Conservation (phyloP, 2,888 invertebrate species). For the Eilema caniola region DNA sequence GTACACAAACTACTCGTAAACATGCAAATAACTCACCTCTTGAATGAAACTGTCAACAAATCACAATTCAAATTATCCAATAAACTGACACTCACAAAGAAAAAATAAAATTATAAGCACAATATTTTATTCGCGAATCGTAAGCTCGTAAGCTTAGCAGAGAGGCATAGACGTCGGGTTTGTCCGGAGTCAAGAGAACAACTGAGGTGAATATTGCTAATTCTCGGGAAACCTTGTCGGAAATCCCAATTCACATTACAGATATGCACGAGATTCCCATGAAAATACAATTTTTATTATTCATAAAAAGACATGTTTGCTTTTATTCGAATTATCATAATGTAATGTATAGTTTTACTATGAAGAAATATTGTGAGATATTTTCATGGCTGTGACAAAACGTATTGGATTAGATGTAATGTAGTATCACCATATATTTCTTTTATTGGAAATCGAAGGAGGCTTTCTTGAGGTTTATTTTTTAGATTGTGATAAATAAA, state of each 20-base stretch:
- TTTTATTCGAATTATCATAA: not conserved
- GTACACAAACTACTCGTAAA: not conserved
- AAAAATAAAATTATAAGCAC: not conserved
- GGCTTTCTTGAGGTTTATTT: not conserved
- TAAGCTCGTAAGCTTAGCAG: conserved; percentile 18
- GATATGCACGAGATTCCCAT: not conserved
- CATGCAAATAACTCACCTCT: conserved; percentile 12
- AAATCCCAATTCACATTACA: conserved; percentile 2
- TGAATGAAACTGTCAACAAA: conserved; percentile 27
- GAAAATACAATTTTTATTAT: conserved; percentile 2
- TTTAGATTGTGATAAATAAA: not conserved
- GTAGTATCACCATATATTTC: not conserved
- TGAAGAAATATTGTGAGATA: not conserved
- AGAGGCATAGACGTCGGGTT: conserved; percentile 18
- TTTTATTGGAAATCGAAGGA: conserved; percentile 6
- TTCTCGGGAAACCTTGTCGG: not conserved
- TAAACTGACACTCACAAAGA: conserved; percentile 8
- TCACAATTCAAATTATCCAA: conserved; percentile 22
- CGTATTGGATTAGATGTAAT: not conserved
- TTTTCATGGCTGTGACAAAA: not conserved
- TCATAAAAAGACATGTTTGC: not conserved
- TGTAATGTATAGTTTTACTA: conserved; percentile 1
- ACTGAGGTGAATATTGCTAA: conserved; percentile 28
- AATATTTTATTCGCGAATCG: conserved; percentile 22
- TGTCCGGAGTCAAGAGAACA: conserved; percentile 16